These are phyloP conservation scores for Ctenodactylus gundi DNA, from an alignment of 2,113 vertebrate genomes.

Conservation along the genomic window DNA sequence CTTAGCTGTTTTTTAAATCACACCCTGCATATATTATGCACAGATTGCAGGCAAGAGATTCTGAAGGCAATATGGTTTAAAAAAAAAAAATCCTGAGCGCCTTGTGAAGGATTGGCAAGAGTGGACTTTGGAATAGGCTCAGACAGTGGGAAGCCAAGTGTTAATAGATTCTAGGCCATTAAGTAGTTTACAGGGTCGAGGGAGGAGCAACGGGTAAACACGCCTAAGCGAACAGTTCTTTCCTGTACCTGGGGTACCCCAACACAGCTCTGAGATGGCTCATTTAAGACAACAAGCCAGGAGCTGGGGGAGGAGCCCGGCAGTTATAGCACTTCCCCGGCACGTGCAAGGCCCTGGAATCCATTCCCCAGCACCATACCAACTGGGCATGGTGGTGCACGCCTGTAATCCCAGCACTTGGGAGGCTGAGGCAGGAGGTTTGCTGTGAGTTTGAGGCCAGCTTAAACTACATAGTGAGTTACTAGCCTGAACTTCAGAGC, in stretches of 20 bases:
- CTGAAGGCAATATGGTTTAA: conserved; percentile 36
- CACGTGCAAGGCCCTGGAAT: no score
- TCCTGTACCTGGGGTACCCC: neutral
- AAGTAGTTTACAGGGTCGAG: conserved; percentile 22
- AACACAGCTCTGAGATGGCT: neutral
- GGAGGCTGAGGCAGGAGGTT: no score
- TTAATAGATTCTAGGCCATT: conserved; percentile 44
- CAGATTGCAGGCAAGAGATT: conserved; percentile 53
- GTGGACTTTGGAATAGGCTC: conserved; percentile 21
- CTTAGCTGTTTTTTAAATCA: conserved; percentile 57
- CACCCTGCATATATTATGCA: conserved; percentile 18
- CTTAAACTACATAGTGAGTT: no score
- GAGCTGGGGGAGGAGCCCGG: no score
- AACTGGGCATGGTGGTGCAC: no score
- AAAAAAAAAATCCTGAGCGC: neutral
- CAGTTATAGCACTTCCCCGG: no score
- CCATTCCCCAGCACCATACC: no score
- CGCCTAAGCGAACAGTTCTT: neutral
- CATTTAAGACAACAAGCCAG: neutral
- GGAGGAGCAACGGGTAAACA: neutral
- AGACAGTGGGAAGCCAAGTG: neutral
- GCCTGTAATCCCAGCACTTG: no score
- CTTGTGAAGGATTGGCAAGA: conserved; percentile 37
- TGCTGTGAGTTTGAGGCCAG: no score
- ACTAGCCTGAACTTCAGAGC: no score